Evolutionary conservation across 2,797 vertebrate genomes (phyloP).

Genomic region (Arrhamphus sclerolepis): DNA sequence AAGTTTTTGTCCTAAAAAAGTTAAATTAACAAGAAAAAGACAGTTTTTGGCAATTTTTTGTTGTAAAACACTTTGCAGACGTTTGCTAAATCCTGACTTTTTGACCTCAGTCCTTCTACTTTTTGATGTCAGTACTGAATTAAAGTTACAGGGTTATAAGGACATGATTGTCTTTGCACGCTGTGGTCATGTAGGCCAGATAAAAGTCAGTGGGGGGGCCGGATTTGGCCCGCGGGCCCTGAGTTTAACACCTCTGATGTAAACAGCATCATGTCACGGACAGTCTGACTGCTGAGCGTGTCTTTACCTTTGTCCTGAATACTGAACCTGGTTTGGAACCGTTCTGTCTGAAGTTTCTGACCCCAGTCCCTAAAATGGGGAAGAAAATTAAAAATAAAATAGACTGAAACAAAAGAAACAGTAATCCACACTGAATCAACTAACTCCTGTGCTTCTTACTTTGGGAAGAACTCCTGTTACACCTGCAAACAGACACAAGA

Average conservation of each 20-base stretch:
- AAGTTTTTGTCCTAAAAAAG: no score
- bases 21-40: no score
- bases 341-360: conserved; percentile 72
- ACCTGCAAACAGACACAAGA: conserved; percentile 93
- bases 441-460: conserved; percentile 70
- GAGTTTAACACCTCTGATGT: not conserved
- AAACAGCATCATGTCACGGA: not conserved
- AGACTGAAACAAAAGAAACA: not conserved
- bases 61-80: no score
- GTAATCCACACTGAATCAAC: not conserved
- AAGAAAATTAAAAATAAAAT: not conserved
- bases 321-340: conserved; percentile 81
- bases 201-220: no score
- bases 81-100: no score
- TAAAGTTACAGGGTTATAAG: no score
- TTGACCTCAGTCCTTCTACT: no score
- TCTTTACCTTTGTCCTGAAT: conserved; percentile 88
- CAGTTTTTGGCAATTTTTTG: no score
- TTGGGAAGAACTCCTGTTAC: conserved; percentile 84
- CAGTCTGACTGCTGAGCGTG: not conserved
- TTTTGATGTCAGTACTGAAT: no score
- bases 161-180: no score
- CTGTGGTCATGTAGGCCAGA: no score
- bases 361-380: conserved; percentile 84
- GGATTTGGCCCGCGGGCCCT: no score